Evolutionary conservation across 35 echinoderm and acorn worm species (phyloP), one percentile per base, ranked within the genome.

Genomic region (Ptychodera flava): DNA sequence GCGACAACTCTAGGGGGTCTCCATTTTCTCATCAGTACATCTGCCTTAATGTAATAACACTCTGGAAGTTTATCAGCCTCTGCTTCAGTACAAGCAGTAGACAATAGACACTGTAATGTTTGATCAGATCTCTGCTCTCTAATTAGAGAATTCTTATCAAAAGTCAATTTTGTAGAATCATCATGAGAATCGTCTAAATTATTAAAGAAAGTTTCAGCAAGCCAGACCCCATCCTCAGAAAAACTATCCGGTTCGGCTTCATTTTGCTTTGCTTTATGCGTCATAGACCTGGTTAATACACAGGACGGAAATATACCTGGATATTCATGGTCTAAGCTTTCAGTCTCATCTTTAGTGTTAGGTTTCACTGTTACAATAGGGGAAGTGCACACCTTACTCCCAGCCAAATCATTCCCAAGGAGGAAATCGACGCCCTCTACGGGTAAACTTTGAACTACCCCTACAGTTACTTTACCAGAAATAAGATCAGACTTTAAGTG

Each of bases 21-120:
- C 89, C 89, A 88, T 81, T 94, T 94, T 81, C 86, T 87, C 93
- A 91, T 94, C 0, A 94, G 45, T 16, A 93, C 35, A 15, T 33
- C 81, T 16, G 29, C 28, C 35, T 78, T 77, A 34, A 75, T 27
- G 77, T 83, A 84, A 89, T 35, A 89, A 77, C 86, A 78, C 29
- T 15, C 77, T 22, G 34, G 37, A 82, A 84, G 33, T 79, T 81
- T 37, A 31, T 33, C 1, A 29, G 78, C 36, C 33, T 89, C 87
- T 29, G 78, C 37, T 37, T 83, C 79, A 36, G 86, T 45, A 1
- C 38, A 33, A 0, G 86, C 77, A 28, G 31, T 78, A 35, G 84
- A 14, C 32, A 30, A 27, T 32, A 92, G 76, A 34, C 38, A 28
- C 14, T 15, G 27, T 36, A 92, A 33, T n/a, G 35, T 33, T 33